Percentiles rank a stretch among this genome's conserved stretches.
Evolutionary conservation across 1,140 invertebrate species (phyloP).

Genomic region (Portunus trituberculatus): DNA sequence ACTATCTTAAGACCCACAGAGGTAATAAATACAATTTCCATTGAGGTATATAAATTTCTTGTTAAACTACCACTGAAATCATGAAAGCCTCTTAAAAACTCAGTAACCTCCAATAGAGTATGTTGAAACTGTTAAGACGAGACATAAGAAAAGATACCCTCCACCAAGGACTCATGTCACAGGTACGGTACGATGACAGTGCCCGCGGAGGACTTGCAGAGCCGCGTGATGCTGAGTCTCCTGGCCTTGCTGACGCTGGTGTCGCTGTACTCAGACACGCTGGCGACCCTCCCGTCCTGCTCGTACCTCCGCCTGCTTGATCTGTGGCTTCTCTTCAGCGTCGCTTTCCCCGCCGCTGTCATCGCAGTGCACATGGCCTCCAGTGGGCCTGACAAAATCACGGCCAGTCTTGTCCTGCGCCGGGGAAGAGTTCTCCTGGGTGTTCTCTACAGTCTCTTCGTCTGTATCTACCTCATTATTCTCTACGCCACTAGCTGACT

Average conservation of each 20-base stretch:
- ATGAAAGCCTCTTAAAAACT: too few species aligned
- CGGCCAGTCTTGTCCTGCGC: not conserved
- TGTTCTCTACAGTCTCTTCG: slow-evolving; percentile 13
- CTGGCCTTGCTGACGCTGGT: slow-evolving; percentile 36
- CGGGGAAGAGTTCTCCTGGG: not conserved
- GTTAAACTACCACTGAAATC: too few species aligned
- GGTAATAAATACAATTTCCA: too few species aligned
- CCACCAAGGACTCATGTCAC: too few species aligned
- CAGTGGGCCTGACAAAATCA: not conserved
- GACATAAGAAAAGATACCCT: too few species aligned
- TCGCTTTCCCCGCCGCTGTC: slow-evolving; percentile 35
- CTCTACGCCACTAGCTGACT: not conserved
- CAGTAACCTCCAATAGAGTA: too few species aligned
- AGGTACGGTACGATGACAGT: slow-evolving; percentile 44
- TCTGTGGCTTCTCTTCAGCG: slow-evolving; percentile 53
- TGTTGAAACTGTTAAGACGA: too few species aligned
- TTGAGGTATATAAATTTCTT: too few species aligned
- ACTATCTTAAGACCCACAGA: too few species aligned
- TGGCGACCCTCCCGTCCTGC: slow-evolving; percentile 35
- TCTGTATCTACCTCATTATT: not conserved
- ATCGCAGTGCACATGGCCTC: slow-evolving; percentile 46
- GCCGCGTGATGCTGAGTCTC: slow-evolving; percentile 57
- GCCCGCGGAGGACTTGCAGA: slow-evolving; percentile 15
- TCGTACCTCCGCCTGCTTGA: slow-evolving; percentile 47
- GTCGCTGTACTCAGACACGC: slow-evolving; percentile 56